A percentile compares a stretch with the other conserved stretches of the same genome.
phyloP scores from a whole-genome alignment of 2,888 invertebrate genomes.

The Drosophila nr. perissopoda region DNA sequence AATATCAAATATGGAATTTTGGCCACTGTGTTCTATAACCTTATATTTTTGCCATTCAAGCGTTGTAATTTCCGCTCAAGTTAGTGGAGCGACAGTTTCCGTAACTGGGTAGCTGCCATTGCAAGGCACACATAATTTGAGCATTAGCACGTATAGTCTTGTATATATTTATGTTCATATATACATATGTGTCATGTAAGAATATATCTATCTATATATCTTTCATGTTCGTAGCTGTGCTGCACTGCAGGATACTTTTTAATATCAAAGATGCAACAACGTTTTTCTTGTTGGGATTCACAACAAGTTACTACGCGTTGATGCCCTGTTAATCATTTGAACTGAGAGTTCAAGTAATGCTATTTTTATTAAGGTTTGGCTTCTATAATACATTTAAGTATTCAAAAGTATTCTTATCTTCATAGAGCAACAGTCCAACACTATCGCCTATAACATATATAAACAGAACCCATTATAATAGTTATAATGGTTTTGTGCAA shows the following conservation, averaged over 20 bases:
- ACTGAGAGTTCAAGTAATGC: background rate
- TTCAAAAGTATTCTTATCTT: too few relatives aligned
- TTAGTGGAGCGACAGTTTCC: constrained; percentile 72
- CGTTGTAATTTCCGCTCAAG: constrained; percentile 82
- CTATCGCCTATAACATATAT: too few relatives aligned
- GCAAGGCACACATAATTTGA: constrained; percentile 71
- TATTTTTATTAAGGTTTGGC: background rate
- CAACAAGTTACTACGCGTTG: background rate
- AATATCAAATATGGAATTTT: background rate
- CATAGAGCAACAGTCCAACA: too few relatives aligned
- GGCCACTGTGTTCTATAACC: constrained; percentile 45
- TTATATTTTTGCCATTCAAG: constrained; percentile 80
- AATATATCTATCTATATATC: constrained; percentile 6
- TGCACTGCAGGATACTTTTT: constrained; percentile 67
- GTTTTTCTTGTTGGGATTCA: constrained; percentile 56
- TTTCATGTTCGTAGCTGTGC: constrained; percentile 24
- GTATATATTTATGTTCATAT: constrained; percentile 20
- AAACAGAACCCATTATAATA: too few relatives aligned
- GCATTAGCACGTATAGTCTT: constrained; percentile 57
- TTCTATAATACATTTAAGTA: too few relatives aligned
- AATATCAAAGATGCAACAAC: constrained; percentile 53
- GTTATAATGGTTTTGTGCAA: background rate
- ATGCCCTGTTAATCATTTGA: background rate
- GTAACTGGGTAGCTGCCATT: constrained; percentile 55
- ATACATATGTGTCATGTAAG: background rate